Evolutionary conservation across 2,797 vertebrate genomes (phyloP).

Genomic region (Trachops cirrhosus): DNA sequence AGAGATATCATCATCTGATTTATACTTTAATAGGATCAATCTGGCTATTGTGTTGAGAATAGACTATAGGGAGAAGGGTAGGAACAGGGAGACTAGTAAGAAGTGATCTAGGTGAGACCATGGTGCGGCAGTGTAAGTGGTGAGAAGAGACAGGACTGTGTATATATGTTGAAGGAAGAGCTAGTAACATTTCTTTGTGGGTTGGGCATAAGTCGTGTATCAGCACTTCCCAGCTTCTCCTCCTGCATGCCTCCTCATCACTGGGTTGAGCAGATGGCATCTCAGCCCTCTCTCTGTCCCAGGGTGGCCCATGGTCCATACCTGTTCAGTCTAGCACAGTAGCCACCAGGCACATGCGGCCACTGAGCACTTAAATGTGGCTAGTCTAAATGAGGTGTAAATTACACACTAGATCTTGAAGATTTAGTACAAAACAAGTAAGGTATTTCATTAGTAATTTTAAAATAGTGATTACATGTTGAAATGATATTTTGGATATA

Average conservation of each 20-base stretch:
- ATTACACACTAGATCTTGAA: not conserved
- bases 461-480: not conserved
- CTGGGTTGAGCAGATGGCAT: too few species aligned
- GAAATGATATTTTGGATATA: not conserved
- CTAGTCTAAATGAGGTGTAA: not conserved
- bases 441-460: not conserved
- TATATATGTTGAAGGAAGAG: not conserved
- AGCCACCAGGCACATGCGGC: not conserved
- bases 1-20: not conserved
- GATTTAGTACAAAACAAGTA: not conserved
- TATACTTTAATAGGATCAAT: not conserved
- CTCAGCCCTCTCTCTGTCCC: not conserved
- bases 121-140: not conserved
- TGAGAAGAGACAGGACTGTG: not conserved
- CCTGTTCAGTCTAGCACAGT: not conserved
- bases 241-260: not conserved
- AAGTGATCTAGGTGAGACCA: not conserved
- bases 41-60: not conserved
- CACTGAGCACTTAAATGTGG: not conserved
- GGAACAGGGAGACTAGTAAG: not conserved
- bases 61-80: not conserved
- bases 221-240: not conserved
- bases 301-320: too few species aligned
- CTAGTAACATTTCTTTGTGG: too few species aligned
- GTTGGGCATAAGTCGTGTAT: accelerated